Evolutionary conservation across 2,888 invertebrate species (phyloP), one percentile per base, ranked within the genome.

Genomic region (Drosophila mayaguana): DNA sequence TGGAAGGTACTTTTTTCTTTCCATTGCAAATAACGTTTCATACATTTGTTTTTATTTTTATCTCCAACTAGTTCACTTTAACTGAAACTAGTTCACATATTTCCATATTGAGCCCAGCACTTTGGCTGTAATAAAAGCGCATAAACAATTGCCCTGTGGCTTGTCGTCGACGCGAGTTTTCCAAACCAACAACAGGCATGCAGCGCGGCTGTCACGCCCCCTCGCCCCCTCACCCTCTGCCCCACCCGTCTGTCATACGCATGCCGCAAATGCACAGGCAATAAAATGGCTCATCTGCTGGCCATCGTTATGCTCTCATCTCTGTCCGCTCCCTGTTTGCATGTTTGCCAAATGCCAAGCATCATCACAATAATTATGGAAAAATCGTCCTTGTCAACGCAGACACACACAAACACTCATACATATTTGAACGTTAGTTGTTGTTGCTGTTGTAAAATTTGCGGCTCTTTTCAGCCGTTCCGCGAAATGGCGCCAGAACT

Each of bases 291-390:
- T 88, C 89, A 89, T 90, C 87, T 80, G 88, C 64, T 75, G 80
- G 80, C 73, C 77, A 83, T 75, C 74, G 69, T 40, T 54, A 25
- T 34, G 36, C 43, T 32, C 32, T 56, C 42, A 9, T 42, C 25
- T 43, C 43, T 28, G 54, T 66, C 28, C 22, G 25, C 22, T n/a
- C 38, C 45, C 62, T 63, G 55, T 66, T 76, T 68, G 80, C 83
- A 75, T 90, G 90, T 90, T 88, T 86, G 90, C 74, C 88, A 82
- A 88, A 88, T 80, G 84, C 88, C 88, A 72, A 89, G 90, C 86
- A 86, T 90, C 86, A 90, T 86, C 90, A 86, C 90, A 86, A 89
- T 86, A 90, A 86, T 86, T 90, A 90, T 86, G 86, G 84, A 86
- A 86, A 86, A 86, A 90, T 80, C 68, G 90, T 86, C 78, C 84